Conservation (phyloP, 2,888 invertebrate species). For the Abrostola tripartita region DNA sequence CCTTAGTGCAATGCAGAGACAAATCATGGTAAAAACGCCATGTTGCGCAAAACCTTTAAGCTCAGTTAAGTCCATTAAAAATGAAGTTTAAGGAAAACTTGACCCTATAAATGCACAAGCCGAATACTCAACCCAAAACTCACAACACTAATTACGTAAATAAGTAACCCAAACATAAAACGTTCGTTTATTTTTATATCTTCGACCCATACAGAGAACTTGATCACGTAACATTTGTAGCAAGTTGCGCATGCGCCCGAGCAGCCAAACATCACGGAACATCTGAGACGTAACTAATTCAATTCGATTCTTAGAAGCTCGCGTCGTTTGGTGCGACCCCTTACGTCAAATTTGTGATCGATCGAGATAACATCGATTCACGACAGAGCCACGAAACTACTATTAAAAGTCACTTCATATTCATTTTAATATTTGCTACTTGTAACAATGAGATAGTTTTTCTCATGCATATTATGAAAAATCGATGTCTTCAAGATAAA, state of each 20-base stretch:
- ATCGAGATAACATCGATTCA: conserved; percentile 57
- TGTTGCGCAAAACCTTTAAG: no score
- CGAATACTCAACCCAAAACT: no score
- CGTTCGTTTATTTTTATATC: no score
- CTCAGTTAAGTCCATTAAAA: no score
- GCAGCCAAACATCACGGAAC: conserved; percentile 45
- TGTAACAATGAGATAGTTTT: neutral
- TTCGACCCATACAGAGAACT: conserved; percentile 1
- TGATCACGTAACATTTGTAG: conserved; percentile 48
- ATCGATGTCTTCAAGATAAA: no score
- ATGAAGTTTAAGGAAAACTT: no score
- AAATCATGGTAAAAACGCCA: no score
- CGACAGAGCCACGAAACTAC: conserved; percentile 22
- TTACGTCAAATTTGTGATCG: conserved; percentile 62
- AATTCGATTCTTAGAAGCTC: conserved; percentile 55
- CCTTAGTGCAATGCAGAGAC: no score
- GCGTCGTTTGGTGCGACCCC: conserved; percentile 38
- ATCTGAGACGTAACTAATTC: conserved; percentile 51
- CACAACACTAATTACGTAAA: no score
- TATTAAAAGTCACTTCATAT: conserved; percentile 29
- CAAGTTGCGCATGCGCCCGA: conserved; percentile 24
- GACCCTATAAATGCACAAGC: no score
- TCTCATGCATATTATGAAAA: no score
- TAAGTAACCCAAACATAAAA: no score
- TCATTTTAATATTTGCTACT: neutral